phyloP scores from a whole-genome alignment of 2,113 vertebrate species.

The Carettochelys insculpta region DNA sequence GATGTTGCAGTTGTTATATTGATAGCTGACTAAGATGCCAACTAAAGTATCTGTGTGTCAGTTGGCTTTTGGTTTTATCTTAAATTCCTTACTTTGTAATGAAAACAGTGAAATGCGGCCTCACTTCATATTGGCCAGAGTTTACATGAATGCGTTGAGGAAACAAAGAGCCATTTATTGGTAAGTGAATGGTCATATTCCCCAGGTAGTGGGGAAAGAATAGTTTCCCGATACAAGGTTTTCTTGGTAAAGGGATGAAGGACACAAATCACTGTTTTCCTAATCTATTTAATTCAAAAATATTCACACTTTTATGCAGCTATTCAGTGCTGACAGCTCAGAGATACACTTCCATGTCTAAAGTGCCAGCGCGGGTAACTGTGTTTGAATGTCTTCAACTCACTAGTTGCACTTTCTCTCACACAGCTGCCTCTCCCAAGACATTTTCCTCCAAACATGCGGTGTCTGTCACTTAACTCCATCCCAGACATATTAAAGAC shows the following conservation, averaged over 20 bases:
- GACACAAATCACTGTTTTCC: accelerated
- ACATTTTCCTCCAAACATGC: not conserved
- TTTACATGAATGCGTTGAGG: slow-evolving; percentile 11
- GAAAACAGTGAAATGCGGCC: slow-evolving; percentile 28
- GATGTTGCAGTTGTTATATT: slow-evolving; percentile 40
- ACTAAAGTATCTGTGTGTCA: not conserved
- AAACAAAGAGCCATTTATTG: not conserved
- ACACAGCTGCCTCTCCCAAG: not conserved
- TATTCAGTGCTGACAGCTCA: slow-evolving; percentile 26
- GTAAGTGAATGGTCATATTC: not conserved
- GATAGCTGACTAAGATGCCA: not conserved
- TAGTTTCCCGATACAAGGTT: not conserved
- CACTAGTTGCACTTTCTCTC: slow-evolving; percentile 15
- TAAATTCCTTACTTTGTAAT: slow-evolving; percentile 44
- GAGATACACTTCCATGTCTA: slow-evolving; percentile 1
- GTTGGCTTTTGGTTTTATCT: not conserved
- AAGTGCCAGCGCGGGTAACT: slow-evolving; percentile 15
- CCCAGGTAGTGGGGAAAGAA: not conserved
- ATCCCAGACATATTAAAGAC: not conserved
- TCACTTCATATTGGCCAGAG: slow-evolving; percentile 4
- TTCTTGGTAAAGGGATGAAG: not conserved
- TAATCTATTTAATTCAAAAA: not conserved
- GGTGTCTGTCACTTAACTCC: not conserved
- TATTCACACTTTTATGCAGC: not conserved
- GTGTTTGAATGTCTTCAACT: slow-evolving; percentile 20